Evolutionary conservation across 2,113 vertebrate species (phyloP).

Genomic region (Ammodytes marinus): DNA sequence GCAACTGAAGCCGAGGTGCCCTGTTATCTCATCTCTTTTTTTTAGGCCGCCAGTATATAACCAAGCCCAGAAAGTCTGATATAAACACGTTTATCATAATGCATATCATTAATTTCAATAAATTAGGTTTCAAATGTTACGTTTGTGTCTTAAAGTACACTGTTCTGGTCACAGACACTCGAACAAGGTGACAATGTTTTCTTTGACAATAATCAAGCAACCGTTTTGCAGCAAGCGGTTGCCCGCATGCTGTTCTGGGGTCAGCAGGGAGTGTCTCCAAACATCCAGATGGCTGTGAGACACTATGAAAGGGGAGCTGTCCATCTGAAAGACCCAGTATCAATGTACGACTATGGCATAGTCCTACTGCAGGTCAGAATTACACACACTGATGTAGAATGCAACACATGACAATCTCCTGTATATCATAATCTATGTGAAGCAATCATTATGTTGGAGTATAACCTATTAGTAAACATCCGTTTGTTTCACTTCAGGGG

Average conservation of each 20-base stretch:
- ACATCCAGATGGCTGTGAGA: slow-evolving; percentile 81
- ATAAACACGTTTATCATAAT: neutral
- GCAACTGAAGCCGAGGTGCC: slow-evolving; percentile 83
- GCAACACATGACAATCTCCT: neutral
- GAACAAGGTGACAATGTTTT: neutral
- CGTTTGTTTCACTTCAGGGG: slow-evolving; percentile 72
- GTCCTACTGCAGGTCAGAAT: slow-evolving; percentile 83
- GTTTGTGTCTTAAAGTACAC: neutral
- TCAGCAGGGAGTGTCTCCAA: slow-evolving; percentile 84
- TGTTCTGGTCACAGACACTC: neutral
- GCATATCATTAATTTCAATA: neutral
- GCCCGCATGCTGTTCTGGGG: slow-evolving; percentile 89
- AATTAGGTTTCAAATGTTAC: neutral
- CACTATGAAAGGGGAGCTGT: slow-evolving; percentile 85
- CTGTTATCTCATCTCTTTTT: neutral
- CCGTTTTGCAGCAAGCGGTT: slow-evolving; percentile 79
- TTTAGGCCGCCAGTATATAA: neutral
- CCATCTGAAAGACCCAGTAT: slow-evolving; percentile 78
- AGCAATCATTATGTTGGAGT: neutral
- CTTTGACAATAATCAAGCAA: neutral
- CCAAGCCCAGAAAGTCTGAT: neutral
- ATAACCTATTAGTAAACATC: neutral
- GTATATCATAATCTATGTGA: neutral
- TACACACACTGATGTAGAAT: neutral
- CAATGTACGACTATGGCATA: slow-evolving; percentile 88